Conservation (phyloP, 1,140 invertebrate species). For the Drosophila watanabei region DNA sequence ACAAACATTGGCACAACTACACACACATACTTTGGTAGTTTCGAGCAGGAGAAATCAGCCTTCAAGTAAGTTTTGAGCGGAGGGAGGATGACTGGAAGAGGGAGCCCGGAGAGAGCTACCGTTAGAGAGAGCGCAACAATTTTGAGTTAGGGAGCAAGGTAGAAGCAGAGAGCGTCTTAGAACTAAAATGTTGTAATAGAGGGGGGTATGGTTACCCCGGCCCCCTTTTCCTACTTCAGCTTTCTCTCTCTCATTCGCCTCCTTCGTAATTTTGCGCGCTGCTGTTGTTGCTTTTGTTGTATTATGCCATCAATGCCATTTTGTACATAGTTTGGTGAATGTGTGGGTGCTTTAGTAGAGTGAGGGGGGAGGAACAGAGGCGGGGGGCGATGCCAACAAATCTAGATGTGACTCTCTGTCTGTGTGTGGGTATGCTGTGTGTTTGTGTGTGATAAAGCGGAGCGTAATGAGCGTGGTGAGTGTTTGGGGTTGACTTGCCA, state of each 20-base stretch:
- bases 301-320: conserved; percentile 83
- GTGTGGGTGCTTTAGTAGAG: conserved; percentile 43
- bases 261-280: conserved; percentile 29
- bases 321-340: conserved; percentile 66
- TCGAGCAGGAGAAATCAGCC: conserved; percentile 42
- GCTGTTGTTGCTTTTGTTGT: conserved; percentile 58
- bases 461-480: conserved; percentile 77
- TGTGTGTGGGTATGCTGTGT: conserved; percentile 27
- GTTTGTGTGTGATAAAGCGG: conserved; percentile 71
- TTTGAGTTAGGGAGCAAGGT: conserved; percentile 55
- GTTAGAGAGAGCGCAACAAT: conserved; percentile 58
- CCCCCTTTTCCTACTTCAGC: conserved; percentile 22
- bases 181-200: conserved; percentile 81
- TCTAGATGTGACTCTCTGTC: conserved; percentile 63
- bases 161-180: conserved; percentile 51
- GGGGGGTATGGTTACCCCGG: conserved; percentile 46
- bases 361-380: conserved; percentile 1
- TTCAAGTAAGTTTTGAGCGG: conserved; percentile 63
- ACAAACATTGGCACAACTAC: conserved; percentile 50
- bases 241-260: conserved; percentile 5
- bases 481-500: conserved; percentile 66
- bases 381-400: conserved; percentile 50
- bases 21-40: conserved; percentile 65
- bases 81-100: conserved; percentile 32
- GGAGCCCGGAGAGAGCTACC: conserved; percentile 31